Percentiles rank a stretch among this genome's conserved stretches.
phyloP scores from a whole-genome alignment of 2,888 invertebrate genomes.

The Pollenia labialis region DNA sequence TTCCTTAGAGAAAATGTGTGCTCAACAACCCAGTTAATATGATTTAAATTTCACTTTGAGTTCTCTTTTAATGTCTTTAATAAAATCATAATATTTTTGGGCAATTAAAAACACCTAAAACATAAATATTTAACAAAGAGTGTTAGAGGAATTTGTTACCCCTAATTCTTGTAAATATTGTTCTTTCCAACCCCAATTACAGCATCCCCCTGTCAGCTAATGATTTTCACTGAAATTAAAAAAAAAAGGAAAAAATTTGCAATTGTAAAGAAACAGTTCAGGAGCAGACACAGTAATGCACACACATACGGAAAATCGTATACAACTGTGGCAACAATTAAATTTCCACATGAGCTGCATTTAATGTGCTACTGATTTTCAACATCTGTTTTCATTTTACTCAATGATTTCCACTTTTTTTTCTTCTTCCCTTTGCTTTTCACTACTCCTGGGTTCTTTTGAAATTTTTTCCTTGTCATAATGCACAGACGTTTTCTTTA shows the following conservation, averaged over 20 bases:
- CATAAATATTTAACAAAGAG: conserved; percentile 42
- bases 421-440: not conserved
- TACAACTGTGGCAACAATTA: conserved; percentile 78
- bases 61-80: conserved; percentile 67
- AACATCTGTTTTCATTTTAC: conserved; percentile 83
- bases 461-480: conserved; percentile 33
- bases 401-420: conserved; percentile 48
- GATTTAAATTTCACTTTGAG: conserved; percentile 62
- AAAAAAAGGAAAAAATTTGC: conserved; percentile 28
- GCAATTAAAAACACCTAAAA: conserved; percentile 73
- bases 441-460: conserved; percentile 7
- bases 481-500: conserved; percentile 16
- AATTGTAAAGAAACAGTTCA: conserved; percentile 54
- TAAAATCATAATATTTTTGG: conserved; percentile 71
- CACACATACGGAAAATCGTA: conserved; percentile 20
- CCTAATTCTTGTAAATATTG: conserved; percentile 18
- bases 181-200: conserved; percentile 55
- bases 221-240: conserved; percentile 30
- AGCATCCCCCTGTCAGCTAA: conserved; percentile 37
- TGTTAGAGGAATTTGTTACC: conserved; percentile 44
- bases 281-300: not conserved
- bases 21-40: conserved; percentile 65
- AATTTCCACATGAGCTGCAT: conserved; percentile 82
- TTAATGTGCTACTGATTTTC: conserved; percentile 83
- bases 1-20: not conserved